Evolutionary conservation across 1,140 invertebrate genomes (phyloP).

Genomic region (Rhynchophorus ferrugineus): DNA sequence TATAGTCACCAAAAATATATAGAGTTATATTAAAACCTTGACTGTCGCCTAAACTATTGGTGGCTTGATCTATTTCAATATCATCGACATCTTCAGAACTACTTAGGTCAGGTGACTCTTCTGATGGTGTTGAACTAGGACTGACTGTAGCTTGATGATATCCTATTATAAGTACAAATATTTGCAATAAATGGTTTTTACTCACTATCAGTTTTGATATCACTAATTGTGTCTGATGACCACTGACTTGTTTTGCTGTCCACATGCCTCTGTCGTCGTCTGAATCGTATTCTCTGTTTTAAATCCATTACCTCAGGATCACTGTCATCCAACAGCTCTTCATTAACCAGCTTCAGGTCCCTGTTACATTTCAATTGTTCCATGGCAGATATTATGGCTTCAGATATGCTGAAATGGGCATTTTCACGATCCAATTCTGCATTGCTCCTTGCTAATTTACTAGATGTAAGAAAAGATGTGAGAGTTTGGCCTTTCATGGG

Average conservation of each 20-base stretch:
- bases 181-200: too few species aligned
- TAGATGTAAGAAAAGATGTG: slow-evolving; percentile 64
- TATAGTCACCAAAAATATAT: too few species aligned
- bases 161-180: too few species aligned
- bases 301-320: slow-evolving; percentile 59
- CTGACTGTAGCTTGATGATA: slow-evolving; percentile 50
- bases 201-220: slow-evolving; percentile 55
- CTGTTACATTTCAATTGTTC: slow-evolving; percentile 56
- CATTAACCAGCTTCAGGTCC: slow-evolving; percentile 34
- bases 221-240: slow-evolving; percentile 39
- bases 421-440: slow-evolving; percentile 80
- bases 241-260: slow-evolving; percentile 42
- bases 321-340: slow-evolving; percentile 53
- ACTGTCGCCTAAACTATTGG: slow-evolving; percentile 40
- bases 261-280: slow-evolving; percentile 46
- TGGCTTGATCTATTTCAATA: slow-evolving; percentile 44
- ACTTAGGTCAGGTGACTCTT: slow-evolving; percentile 43
- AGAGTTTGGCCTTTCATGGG: slow-evolving; percentile 68
- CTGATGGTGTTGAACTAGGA: slow-evolving; percentile 47
- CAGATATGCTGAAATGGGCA: slow-evolving; percentile 78
- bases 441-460: slow-evolving; percentile 60
- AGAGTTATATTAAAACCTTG: too few species aligned
- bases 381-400: slow-evolving; percentile 77
- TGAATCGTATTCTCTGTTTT: slow-evolving; percentile 56
- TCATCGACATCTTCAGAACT: slow-evolving; percentile 50